These are phyloP conservation scores for Crepidodera aurea DNA, from an alignment of 2,888 invertebrate species.

Conservation along the genomic window DNA sequence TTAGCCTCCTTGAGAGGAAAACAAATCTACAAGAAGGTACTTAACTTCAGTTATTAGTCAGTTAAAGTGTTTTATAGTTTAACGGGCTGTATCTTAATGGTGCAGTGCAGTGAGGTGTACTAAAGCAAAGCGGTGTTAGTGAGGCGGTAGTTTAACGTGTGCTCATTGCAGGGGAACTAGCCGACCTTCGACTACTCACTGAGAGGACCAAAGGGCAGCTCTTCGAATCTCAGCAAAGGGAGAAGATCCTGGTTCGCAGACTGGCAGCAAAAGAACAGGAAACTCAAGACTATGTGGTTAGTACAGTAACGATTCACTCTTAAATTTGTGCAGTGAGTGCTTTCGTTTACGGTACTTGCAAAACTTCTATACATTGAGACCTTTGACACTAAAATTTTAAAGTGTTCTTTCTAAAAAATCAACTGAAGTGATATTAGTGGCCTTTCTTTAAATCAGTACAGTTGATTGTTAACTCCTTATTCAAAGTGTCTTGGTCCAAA, in stretches of 20 bases:
- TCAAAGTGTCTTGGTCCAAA: conserved; percentile 24
- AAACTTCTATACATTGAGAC: conserved; percentile 24
- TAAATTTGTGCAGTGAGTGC: conserved; percentile 48
- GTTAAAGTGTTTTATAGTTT: conserved; percentile 40
- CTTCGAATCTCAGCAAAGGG: conserved; percentile 86
- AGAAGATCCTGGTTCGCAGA: conserved; percentile 90
- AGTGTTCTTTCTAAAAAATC: conserved; percentile 21
- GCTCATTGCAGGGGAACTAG: conserved; percentile 71
- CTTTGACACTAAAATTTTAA: conserved; percentile 25
- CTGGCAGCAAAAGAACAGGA: conserved; percentile 96
- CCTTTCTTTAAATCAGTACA: conserved; percentile 16
- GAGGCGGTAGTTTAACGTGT: conserved; percentile 46
- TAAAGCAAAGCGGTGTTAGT: conserved; percentile 39
- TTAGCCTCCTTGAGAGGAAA: conserved; percentile 78
- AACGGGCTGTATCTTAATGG: conserved; percentile 46
- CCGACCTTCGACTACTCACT: conserved; percentile 78
- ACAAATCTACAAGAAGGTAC: conserved; percentile 81
- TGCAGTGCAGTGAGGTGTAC: conserved; percentile 50
- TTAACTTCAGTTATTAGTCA: conserved; percentile 58
- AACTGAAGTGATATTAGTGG: conserved; percentile 26
- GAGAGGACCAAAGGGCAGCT: conserved; percentile 83
- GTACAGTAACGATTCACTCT: conserved; percentile 58
- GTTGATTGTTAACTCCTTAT: conserved; percentile 16
- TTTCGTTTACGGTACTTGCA: conserved; percentile 27
- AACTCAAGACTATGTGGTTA: conserved; percentile 94